These are phyloP conservation scores for Otolemur crassicaudatus DNA, from an alignment of 2,797 vertebrate genomes.

Conservation along the genomic window DNA sequence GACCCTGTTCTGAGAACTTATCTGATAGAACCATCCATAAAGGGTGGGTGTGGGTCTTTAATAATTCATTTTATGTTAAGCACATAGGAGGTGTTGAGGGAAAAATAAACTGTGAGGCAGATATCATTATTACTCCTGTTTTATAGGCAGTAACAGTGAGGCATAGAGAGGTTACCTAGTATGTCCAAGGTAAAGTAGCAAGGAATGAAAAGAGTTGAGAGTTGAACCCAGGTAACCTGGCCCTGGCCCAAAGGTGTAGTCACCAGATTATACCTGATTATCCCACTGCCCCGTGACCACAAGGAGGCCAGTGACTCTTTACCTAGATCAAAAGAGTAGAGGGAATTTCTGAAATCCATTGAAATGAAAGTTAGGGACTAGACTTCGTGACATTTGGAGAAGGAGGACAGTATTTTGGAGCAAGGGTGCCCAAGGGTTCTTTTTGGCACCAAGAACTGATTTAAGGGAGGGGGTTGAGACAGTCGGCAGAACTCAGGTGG, in stretches of 20 bases:
- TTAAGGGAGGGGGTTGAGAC: no score
- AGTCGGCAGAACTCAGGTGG: no score
- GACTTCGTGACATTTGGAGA: neutral
- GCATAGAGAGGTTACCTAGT: neutral
- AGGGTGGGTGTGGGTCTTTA: neutral
- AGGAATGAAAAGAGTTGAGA: neutral
- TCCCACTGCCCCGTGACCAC: neutral
- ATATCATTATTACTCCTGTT: neutral
- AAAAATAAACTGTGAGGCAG: neutral
- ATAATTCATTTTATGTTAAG: neutral
- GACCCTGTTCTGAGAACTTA: neutral
- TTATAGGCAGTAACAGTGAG: neutral
- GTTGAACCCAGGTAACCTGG: neutral
- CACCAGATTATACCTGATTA: neutral
- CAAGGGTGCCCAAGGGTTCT: no score
- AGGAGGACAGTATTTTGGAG: neutral
- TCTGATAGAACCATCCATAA: neutral
- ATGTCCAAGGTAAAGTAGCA: fast-evolving
- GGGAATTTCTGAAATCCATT: neutral
- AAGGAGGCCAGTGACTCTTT: neutral
- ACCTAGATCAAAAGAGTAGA: neutral
- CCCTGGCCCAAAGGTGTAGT: neutral
- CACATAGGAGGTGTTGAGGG: neutral
- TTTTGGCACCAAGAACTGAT: no score
- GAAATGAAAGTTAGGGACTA: neutral